phyloP scores from a whole-genome alignment of 2,113 vertebrate genomes.

The Phylloscopus whistleri region DNA sequence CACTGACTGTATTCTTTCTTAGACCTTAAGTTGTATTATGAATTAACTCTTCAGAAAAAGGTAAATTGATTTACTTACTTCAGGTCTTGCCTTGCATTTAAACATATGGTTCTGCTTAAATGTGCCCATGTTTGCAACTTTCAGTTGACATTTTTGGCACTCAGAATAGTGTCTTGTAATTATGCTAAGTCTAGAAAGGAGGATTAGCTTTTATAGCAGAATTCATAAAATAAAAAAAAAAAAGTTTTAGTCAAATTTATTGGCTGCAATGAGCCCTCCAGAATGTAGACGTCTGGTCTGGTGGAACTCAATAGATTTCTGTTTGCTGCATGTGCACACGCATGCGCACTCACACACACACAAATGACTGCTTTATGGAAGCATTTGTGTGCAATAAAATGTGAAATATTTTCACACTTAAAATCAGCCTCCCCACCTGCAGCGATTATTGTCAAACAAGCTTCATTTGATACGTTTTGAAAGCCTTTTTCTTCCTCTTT shows the following conservation, averaged over 20 bases:
- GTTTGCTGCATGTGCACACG: conserved; percentile 28
- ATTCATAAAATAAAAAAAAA: conserved; percentile 69
- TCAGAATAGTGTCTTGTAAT: conserved; percentile 73
- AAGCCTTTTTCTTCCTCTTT: conserved; percentile 3
- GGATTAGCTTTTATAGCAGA: conserved; percentile 78
- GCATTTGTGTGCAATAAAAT: conserved; percentile 55
- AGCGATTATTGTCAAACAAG: not conserved
- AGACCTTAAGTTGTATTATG: conserved; percentile 40
- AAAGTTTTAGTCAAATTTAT: conserved; percentile 76
- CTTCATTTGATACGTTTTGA: not conserved
- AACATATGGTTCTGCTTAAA: conserved; percentile 81
- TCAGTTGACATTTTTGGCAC: conserved; percentile 79
- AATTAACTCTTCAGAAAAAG: conserved; percentile 65
- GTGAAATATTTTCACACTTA: conserved; percentile 64
- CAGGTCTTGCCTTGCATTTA: conserved; percentile 52
- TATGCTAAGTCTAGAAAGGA: conserved; percentile 76
- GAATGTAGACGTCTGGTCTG: conserved; percentile 82
- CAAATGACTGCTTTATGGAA: conserved; percentile 55
- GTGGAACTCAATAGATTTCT: conserved; percentile 75
- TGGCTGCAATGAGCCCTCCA: conserved; percentile 77
- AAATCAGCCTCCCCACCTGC: conserved; percentile 17
- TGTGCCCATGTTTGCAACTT: conserved; percentile 75
- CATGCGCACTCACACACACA: not conserved
- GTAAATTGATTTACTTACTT: conserved; percentile 53
- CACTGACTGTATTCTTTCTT: conserved; percentile 1